Base-by-base conservation (phyloP, 1,140 invertebrate genomes). In the Lutraria rhynchaena region DNA sequence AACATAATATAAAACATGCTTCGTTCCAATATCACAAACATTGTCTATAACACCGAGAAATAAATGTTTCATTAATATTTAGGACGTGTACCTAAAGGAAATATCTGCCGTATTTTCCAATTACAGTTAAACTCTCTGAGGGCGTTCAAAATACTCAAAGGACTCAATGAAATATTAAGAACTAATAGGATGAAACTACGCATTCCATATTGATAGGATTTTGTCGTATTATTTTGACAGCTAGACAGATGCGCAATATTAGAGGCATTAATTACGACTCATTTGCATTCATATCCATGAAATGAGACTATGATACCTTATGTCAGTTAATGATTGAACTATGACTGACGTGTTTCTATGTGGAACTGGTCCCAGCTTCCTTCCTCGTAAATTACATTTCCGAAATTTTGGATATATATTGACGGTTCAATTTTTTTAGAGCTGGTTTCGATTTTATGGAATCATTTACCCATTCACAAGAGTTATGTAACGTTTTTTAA, bases 81-180 rank as follows among this genome's bases (percentile, higher is more conserved):
- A 49, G 19, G 44, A 49, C 44, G 19, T 49, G 44, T 11, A 49
- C 19, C 44, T 49, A 49, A 11, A 49, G 44, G 9, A 74, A 58
- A 27, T 57, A 74, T 44, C 37, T 41, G 51, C 33, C 71, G 71
- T 57, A 57, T 74, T 74, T 58, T 74, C 53, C 31, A 74, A 57
- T 31, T 41, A 44, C 53, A 31, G 46, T 41, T 41, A 58, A 31
- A 49, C 37, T 41, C 53, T 41, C 41, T 11, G 76, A 24, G 31
- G 70, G 17, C 9, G 53, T 19, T 31, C 58, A 51, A 19, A 82
- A 53, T 22, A 82, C 15, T 29, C 70, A 37, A 29, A 44, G 69
- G n/a, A 76, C 17, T 44, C 63, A 41, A 29, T 69, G 63, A 69
- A 69, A 46, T 69, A 69, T 69, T 46, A 69, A 69, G 63, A 69